These are phyloP conservation scores for Takifugu bimaculatus DNA, from an alignment of 2,113 vertebrate genomes.

Conservation along the genomic window DNA sequence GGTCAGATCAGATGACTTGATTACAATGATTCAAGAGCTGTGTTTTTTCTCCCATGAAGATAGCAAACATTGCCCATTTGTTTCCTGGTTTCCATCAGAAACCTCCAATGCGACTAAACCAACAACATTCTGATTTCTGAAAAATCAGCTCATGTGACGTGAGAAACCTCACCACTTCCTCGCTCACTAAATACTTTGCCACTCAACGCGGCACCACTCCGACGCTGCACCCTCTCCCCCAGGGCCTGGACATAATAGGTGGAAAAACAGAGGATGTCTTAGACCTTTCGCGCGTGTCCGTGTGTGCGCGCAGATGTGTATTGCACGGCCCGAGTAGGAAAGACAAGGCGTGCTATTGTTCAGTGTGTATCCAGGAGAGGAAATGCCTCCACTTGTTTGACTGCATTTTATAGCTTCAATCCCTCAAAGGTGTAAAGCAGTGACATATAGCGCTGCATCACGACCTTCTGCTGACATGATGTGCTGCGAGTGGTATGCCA, in stretches of 20 bases:
- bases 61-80: not conserved
- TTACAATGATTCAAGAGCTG: not conserved
- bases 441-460: conserved; percentile 11
- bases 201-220: conserved; percentile 36
- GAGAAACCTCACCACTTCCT: conserved; percentile 38
- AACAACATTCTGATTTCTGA: conserved; percentile 1
- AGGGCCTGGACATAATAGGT: conserved; percentile 26
- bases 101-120: not conserved
- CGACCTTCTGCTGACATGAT: not conserved
- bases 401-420: conserved; percentile 38
- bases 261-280: conserved; percentile 24
- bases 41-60: not conserved
- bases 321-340: conserved; percentile 2
- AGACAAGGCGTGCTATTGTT: conserved; percentile 50
- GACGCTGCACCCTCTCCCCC: conserved; percentile 31
- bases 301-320: conserved; percentile 2
- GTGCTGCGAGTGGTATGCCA: conserved; percentile 10
- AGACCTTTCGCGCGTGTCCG: not conserved
- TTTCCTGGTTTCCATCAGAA: too few relatives aligned
- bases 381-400: conserved; percentile 49
- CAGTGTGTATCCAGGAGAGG: conserved; percentile 41
- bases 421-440: conserved; percentile 27
- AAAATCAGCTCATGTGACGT: not conserved
- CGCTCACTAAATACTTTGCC: conserved; percentile 26
- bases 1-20: not conserved